Base-by-base conservation (phyloP, 2,113 vertebrate species). In the Poeciliopsis occidentalis region DNA sequence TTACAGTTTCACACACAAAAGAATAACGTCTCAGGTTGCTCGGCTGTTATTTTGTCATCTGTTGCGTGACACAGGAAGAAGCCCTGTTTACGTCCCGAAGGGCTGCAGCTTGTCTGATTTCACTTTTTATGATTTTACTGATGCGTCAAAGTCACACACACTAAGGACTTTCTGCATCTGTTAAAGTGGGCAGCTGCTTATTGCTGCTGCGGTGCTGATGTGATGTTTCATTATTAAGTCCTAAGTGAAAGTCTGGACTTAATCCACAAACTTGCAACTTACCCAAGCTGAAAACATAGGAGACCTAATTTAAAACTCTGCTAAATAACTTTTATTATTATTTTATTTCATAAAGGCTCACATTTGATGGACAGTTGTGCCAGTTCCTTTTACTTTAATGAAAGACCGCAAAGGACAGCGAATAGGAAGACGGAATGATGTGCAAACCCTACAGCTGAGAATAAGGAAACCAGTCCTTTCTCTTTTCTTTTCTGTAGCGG, bases 1-100 rank as follows among this genome's bases (percentile, higher is more conserved):
- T 39, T 73, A 8, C 41, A 31, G 67, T 76, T 71, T 72, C 72
- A 27, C 3, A 22, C 7, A 80, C n/a, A 67, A 62, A 47, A 66
- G 66, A 72, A 65, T 26, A 71, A 29, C 15, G 75, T 27, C 69
- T 32, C 26, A 41, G 29, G 7, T 19, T 34, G 54, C n/a, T 15
- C 29, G n/a, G 34, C 4, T 12, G 60, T 57, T 13, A 54, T 17
- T 27, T 27, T 22, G 15, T 67, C 60, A 54, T 32, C 37, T 67
- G 11, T 60, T 71, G 22, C 31, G 37, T 66, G 10, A 64, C 65
- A 73, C 65, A 64, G 12, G 13, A 66, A 8, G 26, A 37, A 39
- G 57, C 12, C 12, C 5, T 17, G 30, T 27, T 75, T 74, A 64
- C 65, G 26, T 65, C 67, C 74, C 12, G 37, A 44, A 80, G 69